phyloP scores from a whole-genome alignment of 2,113 vertebrate species.

The Elachura formosa region DNA sequence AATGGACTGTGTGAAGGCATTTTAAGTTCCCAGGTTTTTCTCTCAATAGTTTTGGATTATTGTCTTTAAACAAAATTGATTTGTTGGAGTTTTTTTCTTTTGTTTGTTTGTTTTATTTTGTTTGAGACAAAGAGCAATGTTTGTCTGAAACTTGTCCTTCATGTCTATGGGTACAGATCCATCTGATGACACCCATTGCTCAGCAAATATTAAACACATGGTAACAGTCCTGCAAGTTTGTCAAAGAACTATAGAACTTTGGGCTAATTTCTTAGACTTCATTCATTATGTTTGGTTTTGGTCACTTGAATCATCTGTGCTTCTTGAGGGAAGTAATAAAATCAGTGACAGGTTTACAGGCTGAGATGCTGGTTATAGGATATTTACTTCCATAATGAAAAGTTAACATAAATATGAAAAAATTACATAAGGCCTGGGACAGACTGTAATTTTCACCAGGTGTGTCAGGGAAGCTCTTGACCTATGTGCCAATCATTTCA shows the following conservation, averaged over 20 bases:
- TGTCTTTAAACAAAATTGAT: not conserved
- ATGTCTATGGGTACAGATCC: not conserved
- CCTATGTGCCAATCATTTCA: not conserved
- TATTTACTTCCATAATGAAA: not conserved
- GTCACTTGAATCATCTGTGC: not conserved
- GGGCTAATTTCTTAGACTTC: not conserved
- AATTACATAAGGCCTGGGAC: not conserved
- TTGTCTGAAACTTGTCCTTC: not conserved
- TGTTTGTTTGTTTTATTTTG: not conserved
- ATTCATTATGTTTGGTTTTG: not conserved
- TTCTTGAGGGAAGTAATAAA: not conserved
- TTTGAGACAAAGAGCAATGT: not conserved
- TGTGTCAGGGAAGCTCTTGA: not conserved
- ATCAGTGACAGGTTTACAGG: not conserved
- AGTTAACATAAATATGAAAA: not conserved
- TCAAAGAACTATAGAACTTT: not conserved
- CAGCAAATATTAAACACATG: not conserved
- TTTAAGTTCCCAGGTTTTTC: not conserved
- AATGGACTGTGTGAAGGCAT: not conserved
- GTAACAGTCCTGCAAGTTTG: not conserved
- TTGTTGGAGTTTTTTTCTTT: not conserved
- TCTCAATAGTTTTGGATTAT: not conserved
- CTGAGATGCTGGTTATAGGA: not conserved
- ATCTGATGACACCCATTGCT: not conserved
- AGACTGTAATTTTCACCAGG: not conserved